A percentile compares a stretch with the other conserved stretches of the same genome.
phyloP scores from a whole-genome alignment of 2,113 vertebrate genomes.

The Pteropus alecto region DNA sequence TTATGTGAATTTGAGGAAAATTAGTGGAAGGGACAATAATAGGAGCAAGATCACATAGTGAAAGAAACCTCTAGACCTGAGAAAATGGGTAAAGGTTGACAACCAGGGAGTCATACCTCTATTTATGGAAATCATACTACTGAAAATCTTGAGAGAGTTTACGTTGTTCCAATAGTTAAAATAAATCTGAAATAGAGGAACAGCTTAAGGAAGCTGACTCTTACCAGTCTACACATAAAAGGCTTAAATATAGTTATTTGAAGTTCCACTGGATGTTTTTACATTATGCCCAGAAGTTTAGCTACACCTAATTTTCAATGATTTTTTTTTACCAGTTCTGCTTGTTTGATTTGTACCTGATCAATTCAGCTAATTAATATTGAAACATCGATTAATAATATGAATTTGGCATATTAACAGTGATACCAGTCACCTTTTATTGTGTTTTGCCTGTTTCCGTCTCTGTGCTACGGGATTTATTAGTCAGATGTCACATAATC shows the following conservation, averaged over 20 bases:
- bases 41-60: no score
- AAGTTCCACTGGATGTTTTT: neutral
- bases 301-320: neutral
- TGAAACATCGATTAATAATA: neutral
- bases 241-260: neutral
- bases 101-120: neutral
- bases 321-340: neutral
- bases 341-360: neutral
- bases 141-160: neutral
- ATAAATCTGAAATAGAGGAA: neutral
- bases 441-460: neutral
- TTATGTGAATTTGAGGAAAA: neutral
- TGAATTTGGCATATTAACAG: neutral
- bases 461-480: neutral
- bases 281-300: neutral
- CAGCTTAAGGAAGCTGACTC: neutral
- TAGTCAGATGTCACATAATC: no score
- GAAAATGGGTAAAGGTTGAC: neutral
- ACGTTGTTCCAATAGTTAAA: neutral
- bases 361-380: neutral
- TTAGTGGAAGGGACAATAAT: neutral
- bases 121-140: neutral
- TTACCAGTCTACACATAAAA: neutral
- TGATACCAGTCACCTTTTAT: neutral
- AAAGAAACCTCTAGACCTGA: neutral